Percentiles rank a stretch among this genome's conserved stretches.
Conservation (phyloP, 2,888 invertebrate genomes). For the Xiphydria camelus region DNA sequence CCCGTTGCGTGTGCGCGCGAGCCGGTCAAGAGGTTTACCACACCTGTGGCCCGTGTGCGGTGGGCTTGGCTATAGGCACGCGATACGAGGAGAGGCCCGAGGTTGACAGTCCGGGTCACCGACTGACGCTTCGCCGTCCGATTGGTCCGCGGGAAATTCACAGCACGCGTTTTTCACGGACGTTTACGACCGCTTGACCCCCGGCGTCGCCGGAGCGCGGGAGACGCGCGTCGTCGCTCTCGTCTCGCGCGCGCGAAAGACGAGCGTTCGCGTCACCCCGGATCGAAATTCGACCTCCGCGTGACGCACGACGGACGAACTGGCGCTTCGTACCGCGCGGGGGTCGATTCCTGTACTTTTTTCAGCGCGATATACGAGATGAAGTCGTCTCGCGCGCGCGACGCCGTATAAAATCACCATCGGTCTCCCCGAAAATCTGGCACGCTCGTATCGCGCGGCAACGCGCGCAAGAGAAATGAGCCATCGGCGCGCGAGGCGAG, state of each 20-base stretch:
- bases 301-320: too few species aligned
- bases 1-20: conserved; percentile 38
- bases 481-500: background rate
- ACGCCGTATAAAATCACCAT: conserved; percentile 24
- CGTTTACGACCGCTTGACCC: conserved; percentile 46
- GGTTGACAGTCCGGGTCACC: conserved; percentile 27
- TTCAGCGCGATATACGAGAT: background rate
- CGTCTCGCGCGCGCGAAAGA: background rate
- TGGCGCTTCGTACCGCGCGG: too few species aligned
- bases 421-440: conserved; percentile 12
- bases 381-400: background rate
- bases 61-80: conserved; percentile 36
- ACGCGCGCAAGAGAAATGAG: background rate
- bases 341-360: too few species aligned
- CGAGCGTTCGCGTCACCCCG: background rate
- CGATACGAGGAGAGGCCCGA: conserved; percentile 15
- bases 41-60: conserved; percentile 39
- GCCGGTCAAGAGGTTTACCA: conserved; percentile 45
- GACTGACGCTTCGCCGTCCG: conserved; percentile 35
- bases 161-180: conserved; percentile 37
- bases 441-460: conserved; percentile 1
- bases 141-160: conserved; percentile 41
- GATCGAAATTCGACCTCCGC: too few species aligned
- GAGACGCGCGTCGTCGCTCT: conserved; percentile 23
- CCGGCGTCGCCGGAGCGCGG: conserved; percentile 27